Evolutionary conservation across 2,797 vertebrate species (phyloP), one percentile per base, ranked within the genome.

Genomic region (Poecilia picta): DNA sequence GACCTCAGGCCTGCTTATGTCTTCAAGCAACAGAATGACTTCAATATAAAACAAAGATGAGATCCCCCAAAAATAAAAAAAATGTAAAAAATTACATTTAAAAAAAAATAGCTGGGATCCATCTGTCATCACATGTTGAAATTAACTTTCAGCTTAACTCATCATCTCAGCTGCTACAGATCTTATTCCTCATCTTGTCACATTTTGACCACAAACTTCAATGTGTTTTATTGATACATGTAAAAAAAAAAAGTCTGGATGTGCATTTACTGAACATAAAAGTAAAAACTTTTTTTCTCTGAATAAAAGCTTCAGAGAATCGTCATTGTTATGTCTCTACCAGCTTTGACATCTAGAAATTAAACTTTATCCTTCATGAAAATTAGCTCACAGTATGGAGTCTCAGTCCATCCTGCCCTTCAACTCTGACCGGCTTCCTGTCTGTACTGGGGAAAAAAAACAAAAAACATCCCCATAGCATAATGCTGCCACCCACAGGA

Each of bases 1-100:
- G 82, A 79, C 92, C 95, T 91, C 85, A 57, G 86, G 91, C 93
- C 94, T 92, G 92, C 89, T 93, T 85, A 79, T 82, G 89, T 94
- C 94, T 93, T 91, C 87, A 90, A 89, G 90, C 88, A 91, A 86
- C 92, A 91, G 89, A 88, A 91, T 87, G 78, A 88, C 87, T 77
- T 91, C 92, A 91, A 87, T 89, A 91, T 73, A n/a, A 75, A 92
- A 51, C 66, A 64, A 55, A 76, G 68, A 76, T 51, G 31, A 91
- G 66, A 62, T 15, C 11, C 25, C 10, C 0, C 2, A 31, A 28
- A 25, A 53, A 15, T 25, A 5, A 0, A 1, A 28, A n/a, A n/a
- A 45, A n/a, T 0, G 2, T 23, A 1, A 5, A 66, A 53, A 75
- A 43, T n/a, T 4, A 47, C 11, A 64, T 7, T 3, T 39, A 43